Evolutionary conservation across 2,888 invertebrate species (phyloP).

Genomic region (Cynaeus angustus): DNA sequence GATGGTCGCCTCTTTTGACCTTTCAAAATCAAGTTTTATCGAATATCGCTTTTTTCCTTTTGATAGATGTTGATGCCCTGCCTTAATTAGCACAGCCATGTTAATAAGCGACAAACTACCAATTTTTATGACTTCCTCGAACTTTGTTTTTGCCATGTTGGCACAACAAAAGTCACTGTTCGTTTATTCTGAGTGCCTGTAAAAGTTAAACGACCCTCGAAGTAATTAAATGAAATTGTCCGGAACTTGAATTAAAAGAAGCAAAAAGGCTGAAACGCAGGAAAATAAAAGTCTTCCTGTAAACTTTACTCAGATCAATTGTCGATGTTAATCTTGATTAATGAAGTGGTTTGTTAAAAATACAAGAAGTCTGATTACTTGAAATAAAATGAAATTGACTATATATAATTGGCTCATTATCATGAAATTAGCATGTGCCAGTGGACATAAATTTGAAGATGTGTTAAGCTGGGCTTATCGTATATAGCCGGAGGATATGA

Average conservation of each 20-base stretch:
- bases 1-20: too few species aligned
- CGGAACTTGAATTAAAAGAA: conserved; percentile 27
- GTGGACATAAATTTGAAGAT: conserved; percentile 4
- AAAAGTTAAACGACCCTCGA: conserved; percentile 38
- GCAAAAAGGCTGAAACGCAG: conserved; percentile 6
- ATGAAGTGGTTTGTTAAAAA: conserved; percentile 2
- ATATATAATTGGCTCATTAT: neutral
- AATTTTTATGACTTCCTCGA: conserved; percentile 9
- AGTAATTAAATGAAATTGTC: conserved; percentile 40
- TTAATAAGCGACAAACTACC: conserved; percentile 9
- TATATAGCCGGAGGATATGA: neutral
- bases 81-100: neutral
- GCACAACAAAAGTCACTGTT: conserved; percentile 9
- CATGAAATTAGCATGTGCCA: neutral
- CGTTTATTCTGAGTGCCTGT: neutral
- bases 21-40: too few species aligned
- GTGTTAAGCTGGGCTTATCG: neutral
- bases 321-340: conserved; percentile 5
- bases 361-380: neutral
- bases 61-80: too few species aligned
- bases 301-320: conserved; percentile 2
- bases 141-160: conserved; percentile 16
- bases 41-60: too few species aligned
- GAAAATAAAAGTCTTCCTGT: conserved; percentile 17
- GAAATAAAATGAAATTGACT: conserved; percentile 4